Conservation (phyloP, 2,113 vertebrate genomes). For the Anolis carolinensis region DNA sequence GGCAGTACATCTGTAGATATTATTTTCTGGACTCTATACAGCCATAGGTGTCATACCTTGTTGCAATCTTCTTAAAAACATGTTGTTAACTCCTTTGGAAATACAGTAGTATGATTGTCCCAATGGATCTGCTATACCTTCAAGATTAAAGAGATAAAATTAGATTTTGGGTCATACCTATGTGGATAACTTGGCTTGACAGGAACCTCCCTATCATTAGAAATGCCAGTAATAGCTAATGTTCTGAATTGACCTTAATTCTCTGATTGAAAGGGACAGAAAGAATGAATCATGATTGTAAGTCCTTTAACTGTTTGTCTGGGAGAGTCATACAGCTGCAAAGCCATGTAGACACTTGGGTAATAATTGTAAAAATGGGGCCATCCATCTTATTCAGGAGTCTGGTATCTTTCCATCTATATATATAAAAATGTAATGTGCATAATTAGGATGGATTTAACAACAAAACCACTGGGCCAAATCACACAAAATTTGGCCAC, state of each 20-base stretch:
- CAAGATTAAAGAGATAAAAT: not conserved
- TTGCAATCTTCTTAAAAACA: not conserved
- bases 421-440: no score
- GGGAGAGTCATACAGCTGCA: not conserved
- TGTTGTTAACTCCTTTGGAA: not conserved
- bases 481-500: no score
- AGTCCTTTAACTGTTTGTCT: not conserved
- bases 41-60: not conserved
- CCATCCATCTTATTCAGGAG: not conserved
- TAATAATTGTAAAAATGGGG: not conserved
- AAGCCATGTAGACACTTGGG: not conserved
- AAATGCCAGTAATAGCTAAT: not conserved
- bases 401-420: not conserved
- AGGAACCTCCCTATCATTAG: not conserved
- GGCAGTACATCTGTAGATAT: not conserved
- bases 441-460: no score
- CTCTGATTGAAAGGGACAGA: not conserved
- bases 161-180: not conserved
- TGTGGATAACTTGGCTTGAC: no score
- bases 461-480: no score
- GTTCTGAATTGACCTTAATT: not conserved
- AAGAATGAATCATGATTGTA: not conserved
- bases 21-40: not conserved
- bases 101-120: not conserved
- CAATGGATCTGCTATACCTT: no score